Evolutionary conservation across 2,888 invertebrate genomes (phyloP).

Genomic region (Drosophila pseudotalamancana): DNA sequence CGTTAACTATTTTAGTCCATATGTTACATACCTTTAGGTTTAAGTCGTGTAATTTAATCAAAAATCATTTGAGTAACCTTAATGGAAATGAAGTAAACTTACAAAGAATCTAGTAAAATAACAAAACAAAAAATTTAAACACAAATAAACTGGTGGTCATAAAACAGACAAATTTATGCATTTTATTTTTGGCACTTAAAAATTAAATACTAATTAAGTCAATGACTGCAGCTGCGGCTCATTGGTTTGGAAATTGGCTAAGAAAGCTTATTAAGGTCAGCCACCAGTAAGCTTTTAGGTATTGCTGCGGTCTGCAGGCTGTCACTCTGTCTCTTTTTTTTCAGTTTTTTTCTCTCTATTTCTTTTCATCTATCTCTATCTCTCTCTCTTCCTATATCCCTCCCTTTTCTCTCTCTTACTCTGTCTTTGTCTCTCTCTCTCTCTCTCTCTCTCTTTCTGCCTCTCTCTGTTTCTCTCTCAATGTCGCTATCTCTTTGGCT

Average conservation of each 20-base stretch:
- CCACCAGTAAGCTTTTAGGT: constrained; percentile 24
- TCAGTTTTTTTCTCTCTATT: too few species aligned
- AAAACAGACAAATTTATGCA: too few species aligned
- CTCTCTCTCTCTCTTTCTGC: not conserved
- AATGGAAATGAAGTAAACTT: constrained; percentile 70
- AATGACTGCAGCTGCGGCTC: too few species aligned
- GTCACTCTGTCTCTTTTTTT: too few species aligned
- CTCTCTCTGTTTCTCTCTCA: not conserved
- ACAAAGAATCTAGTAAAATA: constrained; percentile 51
- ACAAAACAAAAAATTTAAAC: constrained; percentile 35
- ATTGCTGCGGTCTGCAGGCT: constrained; percentile 18
- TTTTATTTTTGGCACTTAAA: too few species aligned
- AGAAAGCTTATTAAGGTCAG: constrained; percentile 32
- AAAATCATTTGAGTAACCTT: constrained; percentile 75
- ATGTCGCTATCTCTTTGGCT: constrained; percentile 1
- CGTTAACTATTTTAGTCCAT: constrained; percentile 78
- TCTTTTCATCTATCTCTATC: not conserved
- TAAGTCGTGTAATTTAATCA: constrained; percentile 75
- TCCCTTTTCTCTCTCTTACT: not conserved
- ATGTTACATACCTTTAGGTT: constrained; percentile 73
- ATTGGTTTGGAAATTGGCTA: constrained; percentile 1
- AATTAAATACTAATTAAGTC: not conserved
- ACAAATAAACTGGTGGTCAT: constrained; percentile 74
- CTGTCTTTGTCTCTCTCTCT: not conserved
- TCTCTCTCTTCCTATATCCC: not conserved